Evolutionary conservation across 92 coral and sea anemone species (phyloP).

Genomic region (Bergia puertoricense): DNA sequence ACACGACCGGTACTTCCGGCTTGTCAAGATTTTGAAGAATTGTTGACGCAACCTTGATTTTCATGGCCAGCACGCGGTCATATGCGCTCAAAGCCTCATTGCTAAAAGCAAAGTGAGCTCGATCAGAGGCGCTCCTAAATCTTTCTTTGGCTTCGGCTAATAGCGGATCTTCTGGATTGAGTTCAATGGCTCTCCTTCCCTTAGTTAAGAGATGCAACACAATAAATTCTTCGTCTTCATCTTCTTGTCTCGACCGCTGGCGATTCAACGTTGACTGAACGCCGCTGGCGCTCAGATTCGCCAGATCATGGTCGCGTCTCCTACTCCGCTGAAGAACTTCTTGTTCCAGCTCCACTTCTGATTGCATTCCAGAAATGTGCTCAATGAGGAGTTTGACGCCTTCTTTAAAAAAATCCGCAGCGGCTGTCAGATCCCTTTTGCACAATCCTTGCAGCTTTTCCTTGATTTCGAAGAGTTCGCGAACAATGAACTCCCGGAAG

Average conservation of each 20-base stretch:
- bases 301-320: constrained; percentile 40
- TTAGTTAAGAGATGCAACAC: constrained; percentile 57
- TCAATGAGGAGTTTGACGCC: constrained; percentile 60
- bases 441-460: constrained; percentile 72
- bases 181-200: constrained; percentile 48
- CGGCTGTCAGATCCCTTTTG: constrained; percentile 56
- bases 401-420: constrained; percentile 67
- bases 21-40: constrained; percentile 54
- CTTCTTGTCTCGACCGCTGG: constrained; percentile 40
- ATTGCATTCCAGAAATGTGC: constrained; percentile 57
- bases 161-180: constrained; percentile 52
- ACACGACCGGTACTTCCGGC: constrained; percentile 70
- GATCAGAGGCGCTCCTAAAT: constrained; percentile 60
- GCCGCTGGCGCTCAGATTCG: constrained; percentile 51
- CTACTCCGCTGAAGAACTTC: constrained; percentile 35
- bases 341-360: constrained; percentile 37
- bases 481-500: constrained; percentile 67
- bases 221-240: constrained; percentile 66
- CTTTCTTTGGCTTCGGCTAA: constrained; percentile 56
- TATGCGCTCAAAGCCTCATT: constrained; percentile 64
- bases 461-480: constrained; percentile 60
- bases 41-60: constrained; percentile 66
- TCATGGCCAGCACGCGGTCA: constrained; percentile 68
- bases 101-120: constrained; percentile 62
- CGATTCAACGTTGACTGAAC: constrained; percentile 32